A percentile compares a stretch with the other conserved stretches of the same genome.
These are phyloP conservation scores for Patella depressa DNA, from an alignment of 2,888 invertebrate species.

Conservation along the genomic window DNA sequence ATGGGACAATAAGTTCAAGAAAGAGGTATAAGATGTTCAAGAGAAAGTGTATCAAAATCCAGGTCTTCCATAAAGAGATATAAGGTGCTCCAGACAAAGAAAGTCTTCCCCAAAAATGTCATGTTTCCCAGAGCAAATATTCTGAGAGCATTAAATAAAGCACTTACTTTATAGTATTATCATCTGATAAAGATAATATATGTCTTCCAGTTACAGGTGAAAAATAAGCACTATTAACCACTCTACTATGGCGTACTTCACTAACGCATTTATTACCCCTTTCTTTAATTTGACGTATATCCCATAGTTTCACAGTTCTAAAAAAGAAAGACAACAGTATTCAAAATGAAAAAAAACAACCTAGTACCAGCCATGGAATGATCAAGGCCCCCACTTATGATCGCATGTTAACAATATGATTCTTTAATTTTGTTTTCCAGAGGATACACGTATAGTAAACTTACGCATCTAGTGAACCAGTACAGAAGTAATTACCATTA, in stretches of 20 bases:
- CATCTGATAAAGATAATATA: conserved; percentile 70
- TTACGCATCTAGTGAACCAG: conserved; percentile 68
- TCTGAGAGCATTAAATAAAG: neutral
- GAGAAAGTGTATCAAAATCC: no score
- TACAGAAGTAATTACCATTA: conserved; percentile 67
- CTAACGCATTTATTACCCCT: conserved; percentile 50
- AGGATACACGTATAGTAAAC: conserved; percentile 19
- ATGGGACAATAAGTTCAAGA: no score
- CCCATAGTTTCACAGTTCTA: conserved; percentile 68
- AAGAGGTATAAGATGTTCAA: no score
- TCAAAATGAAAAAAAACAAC: neutral
- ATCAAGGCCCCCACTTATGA: neutral
- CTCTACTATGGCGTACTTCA: conserved; percentile 44
- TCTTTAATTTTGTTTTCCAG: neutral
- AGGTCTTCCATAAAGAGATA: no score
- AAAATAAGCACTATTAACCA: conserved; percentile 71
- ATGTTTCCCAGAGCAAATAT: no score
- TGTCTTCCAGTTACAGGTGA: conserved; percentile 71
- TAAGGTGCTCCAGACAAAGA: no score
- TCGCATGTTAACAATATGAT: neutral
- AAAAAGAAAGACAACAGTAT: conserved; percentile 27
- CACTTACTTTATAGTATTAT: conserved; percentile 67
- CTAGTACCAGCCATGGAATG: neutral
- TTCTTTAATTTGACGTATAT: conserved; percentile 60
- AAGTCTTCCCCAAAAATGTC: no score